Base-by-base conservation (phyloP, 2,888 invertebrate genomes). In the Autographa gamma region DNA sequence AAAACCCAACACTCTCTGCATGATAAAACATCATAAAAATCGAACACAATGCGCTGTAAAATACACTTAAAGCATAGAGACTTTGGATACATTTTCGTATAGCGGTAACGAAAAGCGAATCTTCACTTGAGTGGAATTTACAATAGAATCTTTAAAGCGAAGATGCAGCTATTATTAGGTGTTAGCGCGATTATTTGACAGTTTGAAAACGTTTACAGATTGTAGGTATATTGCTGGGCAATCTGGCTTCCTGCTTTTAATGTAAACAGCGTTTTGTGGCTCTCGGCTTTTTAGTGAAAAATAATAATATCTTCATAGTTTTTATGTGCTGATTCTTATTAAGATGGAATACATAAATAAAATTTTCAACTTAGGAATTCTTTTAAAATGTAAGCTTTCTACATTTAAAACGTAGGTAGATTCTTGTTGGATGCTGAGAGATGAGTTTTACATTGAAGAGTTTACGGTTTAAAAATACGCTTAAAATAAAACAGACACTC, bases 121-220 rank as follows among this genome's bases (percentile, higher is more conserved):
- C 82, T 88, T 84, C 80, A 69, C 79, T 84, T 83, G 76, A 90
- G 86, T 87, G 88, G 89, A 86, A 88, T 90, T 80, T 88, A 91
- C 90, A 93, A 93, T 93, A 92, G 92, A 89, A 93, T 92, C 92
- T 93, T 92, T 91, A 90, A 91, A 92, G 89, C 90, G 79, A 89
- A 93, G 90, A 91, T 90, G 89, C 90, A 89, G 91, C 94, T 95
- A 95, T 95, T 94, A 95, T 95, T 93, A 90, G 94, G 95, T 95
- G 95, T 92, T 93, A 95, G 90, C 87, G 88, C 90, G 92, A 93
- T 94, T 95, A 95, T 95, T 95, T 95, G 95, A 95, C 95, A 95
- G 95, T 92, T 95, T 95, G 94, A 95, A 95, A 93, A 95, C 95
- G 95, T 95, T 95, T 94, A 94, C 93, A 93, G 93, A 94, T 83